phyloP scores from a whole-genome alignment of 2,797 vertebrate species.

The Erithacus rubecula region DNA sequence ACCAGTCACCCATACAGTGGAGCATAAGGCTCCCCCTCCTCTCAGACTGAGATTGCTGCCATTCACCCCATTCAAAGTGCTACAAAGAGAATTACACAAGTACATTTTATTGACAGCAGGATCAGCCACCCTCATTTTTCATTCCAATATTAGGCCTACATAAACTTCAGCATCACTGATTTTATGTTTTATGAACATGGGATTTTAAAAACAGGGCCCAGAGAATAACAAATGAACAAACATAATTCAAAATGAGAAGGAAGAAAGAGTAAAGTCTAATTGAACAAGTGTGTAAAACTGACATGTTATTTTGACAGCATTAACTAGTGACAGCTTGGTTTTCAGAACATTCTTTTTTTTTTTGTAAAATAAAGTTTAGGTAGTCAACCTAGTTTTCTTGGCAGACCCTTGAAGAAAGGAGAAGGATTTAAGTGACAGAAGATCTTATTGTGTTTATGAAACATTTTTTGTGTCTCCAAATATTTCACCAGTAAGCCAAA shows the following conservation, averaged over 20 bases:
- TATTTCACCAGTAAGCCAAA: background rate
- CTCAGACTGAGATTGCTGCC: background rate
- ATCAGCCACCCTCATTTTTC: background rate
- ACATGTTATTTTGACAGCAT: background rate
- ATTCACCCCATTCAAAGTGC: background rate
- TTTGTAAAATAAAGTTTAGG: background rate
- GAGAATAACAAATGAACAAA: background rate
- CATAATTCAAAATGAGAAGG: background rate
- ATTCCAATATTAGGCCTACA: background rate
- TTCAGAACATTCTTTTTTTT: background rate
- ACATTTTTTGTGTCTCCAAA: background rate
- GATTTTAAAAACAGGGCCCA: background rate
- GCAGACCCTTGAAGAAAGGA: background rate
- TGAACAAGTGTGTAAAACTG: background rate
- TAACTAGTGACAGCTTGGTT: background rate
- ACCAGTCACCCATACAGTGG: background rate
- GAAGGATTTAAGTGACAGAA: background rate
- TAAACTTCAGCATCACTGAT: background rate
- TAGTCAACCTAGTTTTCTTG: background rate
- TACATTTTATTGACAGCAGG: background rate
- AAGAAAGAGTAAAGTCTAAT: background rate
- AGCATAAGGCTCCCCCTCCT: background rate
- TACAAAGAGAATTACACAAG: background rate
- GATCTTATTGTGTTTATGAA: background rate
- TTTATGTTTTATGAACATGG: constrained; percentile 16